phyloP scores from a whole-genome alignment of 2,888 invertebrate genomes.

The Apamea epomidion region DNA sequence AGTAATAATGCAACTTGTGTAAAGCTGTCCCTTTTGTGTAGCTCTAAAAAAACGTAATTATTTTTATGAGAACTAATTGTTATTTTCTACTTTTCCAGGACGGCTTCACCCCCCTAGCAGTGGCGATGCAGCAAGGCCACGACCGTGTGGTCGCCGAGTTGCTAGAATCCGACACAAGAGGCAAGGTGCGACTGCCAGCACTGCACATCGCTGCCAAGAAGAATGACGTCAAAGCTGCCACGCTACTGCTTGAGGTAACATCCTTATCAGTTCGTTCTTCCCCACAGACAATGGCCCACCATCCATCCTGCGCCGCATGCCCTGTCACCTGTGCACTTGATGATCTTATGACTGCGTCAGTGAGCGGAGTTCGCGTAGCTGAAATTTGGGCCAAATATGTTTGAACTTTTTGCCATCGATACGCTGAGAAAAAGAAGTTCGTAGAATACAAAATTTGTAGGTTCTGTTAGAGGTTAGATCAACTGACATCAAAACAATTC shows the following conservation, averaged over 20 bases:
- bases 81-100: conserved; percentile 91
- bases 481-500: neutral
- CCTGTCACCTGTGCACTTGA: no score
- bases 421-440: no score
- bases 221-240: conserved; percentile 99
- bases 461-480: neutral
- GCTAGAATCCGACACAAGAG: conserved; percentile 98
- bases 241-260: conserved; percentile 95
- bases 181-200: conserved; percentile 98
- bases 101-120: conserved; percentile 99
- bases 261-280: neutral
- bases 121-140: conserved; percentile 99
- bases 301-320: no score
- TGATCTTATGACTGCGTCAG: no score
- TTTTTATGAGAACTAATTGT: neutral
- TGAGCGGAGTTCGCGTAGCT: no score
- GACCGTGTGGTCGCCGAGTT: conserved; percentile 99
- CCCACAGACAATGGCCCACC: no score
- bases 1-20: neutral
- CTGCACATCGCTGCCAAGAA: conserved; percentile 99
- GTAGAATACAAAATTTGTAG: neutral
- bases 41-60: no score
- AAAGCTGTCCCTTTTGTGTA: neutral
- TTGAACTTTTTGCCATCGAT: no score
- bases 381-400: no score